Evolutionary conservation across 2,113 vertebrate species (phyloP), one percentile per base, ranked within the genome.

Genomic region (Zonotrichia leucophrys): DNA sequence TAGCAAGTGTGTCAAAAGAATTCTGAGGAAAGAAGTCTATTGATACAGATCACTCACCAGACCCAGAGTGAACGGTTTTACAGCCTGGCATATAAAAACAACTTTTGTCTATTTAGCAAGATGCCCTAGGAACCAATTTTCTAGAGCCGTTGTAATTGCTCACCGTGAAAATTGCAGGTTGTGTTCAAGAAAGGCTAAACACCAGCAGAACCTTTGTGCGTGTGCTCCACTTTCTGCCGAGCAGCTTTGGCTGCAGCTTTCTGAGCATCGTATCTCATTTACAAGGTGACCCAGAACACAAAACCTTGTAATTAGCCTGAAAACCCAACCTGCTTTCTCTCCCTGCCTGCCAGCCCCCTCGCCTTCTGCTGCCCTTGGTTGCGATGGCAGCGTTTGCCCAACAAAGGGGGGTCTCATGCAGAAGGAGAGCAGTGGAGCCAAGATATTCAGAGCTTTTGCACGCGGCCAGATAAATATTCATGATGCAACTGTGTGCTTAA

Each of bases 241-340:
- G 70, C 56, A 25, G 42, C 72, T 86, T 86, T 87, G 94, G 56
- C 69, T 17, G 4, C 56, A 21, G 83, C 87, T 88, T 96, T 94
- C 89, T 80, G 91, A 96, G 63, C 83, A 94, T 91, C 24, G 1
- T 33, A 79, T 96, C 96, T 97, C 91, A 58, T 98, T 98, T 96
- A 64, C 92, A 94, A 97, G 95, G 92, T 97, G 95, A 95, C 95
- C 95, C 83, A 94, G 70, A 93, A 89, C 87, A 83, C 66, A 87
- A 96, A 95, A 84, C 87, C 96, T 93, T 94, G 96, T 97, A 97
- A 98, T 97, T 97, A 97, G 96, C 90, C 87, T 87, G 63, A 83
- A 93, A 96, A 95, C 82, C 84, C 92, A 87, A 95, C 72, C 50
- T 13, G 77, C 91, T 95, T 95, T 95, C 75, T 94, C 94, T 88